Evolutionary conservation across 2,113 vertebrate species (phyloP).

Genomic region (Vidua macroura): DNA sequence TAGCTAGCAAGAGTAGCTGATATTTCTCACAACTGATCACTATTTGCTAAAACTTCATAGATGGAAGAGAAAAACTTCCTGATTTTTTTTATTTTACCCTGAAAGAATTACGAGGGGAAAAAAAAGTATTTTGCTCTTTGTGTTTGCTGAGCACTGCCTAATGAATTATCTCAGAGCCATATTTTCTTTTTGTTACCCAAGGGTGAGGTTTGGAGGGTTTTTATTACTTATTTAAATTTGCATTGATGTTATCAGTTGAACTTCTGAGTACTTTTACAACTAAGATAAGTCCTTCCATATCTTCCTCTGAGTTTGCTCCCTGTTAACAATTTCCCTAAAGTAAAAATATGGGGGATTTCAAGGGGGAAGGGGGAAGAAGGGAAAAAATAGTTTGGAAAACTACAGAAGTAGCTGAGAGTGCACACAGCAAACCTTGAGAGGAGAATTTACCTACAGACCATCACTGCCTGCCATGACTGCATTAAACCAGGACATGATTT

Average conservation of each 20-base stretch:
- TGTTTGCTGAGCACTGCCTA: neutral
- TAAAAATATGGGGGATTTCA: neutral
- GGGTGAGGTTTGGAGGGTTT: neutral
- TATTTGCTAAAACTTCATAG: neutral
- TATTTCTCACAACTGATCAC: neutral
- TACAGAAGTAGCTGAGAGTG: neutral
- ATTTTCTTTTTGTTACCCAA: neutral
- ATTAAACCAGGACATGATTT: neutral
- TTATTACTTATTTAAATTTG: neutral
- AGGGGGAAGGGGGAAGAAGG: accelerated
- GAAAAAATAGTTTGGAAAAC: neutral
- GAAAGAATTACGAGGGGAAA: neutral
- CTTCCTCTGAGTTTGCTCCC: neutral
- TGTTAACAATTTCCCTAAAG: neutral
- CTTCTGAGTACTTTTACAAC: neutral
- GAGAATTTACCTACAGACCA: neutral
- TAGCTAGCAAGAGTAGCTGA: neutral
- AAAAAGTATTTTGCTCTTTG: neutral
- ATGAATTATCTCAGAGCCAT: neutral
- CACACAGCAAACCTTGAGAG: neutral
- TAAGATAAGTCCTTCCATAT: neutral
- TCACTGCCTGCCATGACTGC: neutral
- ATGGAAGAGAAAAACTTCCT: neutral
- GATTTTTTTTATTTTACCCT: neutral
- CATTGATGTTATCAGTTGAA: neutral